phyloP scores from a whole-genome alignment of 1,140 invertebrate genomes.

The Apis cerana region DNA sequence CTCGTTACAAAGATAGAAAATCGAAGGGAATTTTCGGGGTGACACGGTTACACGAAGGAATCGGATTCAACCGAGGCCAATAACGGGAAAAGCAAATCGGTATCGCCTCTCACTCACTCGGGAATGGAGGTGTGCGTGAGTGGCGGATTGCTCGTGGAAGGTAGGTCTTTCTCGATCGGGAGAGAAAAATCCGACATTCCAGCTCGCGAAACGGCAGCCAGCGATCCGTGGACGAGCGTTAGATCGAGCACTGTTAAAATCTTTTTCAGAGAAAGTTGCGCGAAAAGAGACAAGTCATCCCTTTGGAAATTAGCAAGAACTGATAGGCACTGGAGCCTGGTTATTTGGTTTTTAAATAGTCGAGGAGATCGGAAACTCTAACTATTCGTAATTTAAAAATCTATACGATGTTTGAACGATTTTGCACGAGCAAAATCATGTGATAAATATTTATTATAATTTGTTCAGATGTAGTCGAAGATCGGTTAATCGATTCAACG shows the following conservation, averaged over 20 bases:
- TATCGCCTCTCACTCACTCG: slow-evolving; percentile 77
- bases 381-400: too few relatives aligned
- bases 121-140: slow-evolving; percentile 36
- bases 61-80: slow-evolving; percentile 45
- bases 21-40: background rate
- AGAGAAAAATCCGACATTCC: slow-evolving; percentile 62
- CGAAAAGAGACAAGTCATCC: too few relatives aligned
- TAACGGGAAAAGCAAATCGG: slow-evolving; percentile 79
- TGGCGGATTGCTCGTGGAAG: slow-evolving; percentile 52
- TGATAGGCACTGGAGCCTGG: too few relatives aligned
- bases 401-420: too few relatives aligned
- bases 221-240: slow-evolving; percentile 68
- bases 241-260: slow-evolving; percentile 59
- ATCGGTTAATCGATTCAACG: too few relatives aligned
- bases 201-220: slow-evolving; percentile 61
- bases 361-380: too few relatives aligned
- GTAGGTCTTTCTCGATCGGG: slow-evolving; percentile 44
- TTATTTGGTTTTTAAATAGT: too few relatives aligned
- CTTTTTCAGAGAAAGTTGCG: slow-evolving; percentile 56
- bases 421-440: too few relatives aligned
- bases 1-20: background rate
- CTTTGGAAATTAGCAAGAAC: too few relatives aligned
- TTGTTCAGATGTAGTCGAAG: too few relatives aligned
- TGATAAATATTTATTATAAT: too few relatives aligned
- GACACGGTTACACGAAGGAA: background rate